These are phyloP conservation scores for Pollenia angustigena DNA, from an alignment of 2,888 invertebrate genomes.

Conservation along the genomic window DNA sequence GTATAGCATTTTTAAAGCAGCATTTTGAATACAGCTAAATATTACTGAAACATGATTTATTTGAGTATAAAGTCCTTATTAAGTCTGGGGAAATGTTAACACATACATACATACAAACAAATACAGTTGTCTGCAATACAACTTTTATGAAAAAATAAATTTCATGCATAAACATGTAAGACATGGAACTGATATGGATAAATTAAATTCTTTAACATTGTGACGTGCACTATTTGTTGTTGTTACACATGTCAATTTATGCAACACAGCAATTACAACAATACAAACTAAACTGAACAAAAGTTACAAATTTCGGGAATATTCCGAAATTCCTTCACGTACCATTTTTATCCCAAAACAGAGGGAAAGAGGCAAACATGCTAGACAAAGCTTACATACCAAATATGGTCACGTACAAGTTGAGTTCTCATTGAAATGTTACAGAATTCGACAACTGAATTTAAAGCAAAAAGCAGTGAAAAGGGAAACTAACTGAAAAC, in stretches of 20 bases:
- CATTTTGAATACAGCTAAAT: too few relatives aligned
- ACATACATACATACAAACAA: background rate
- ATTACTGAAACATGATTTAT: background rate
- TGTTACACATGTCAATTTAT: constrained; percentile 47
- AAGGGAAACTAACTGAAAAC: constrained; percentile 30
- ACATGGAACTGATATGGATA: constrained; percentile 73
- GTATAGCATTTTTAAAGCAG: too few relatives aligned
- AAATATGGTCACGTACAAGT: constrained; percentile 65
- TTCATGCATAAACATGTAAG: constrained; percentile 25
- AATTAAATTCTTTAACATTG: constrained; percentile 68
- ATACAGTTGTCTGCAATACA: background rate
- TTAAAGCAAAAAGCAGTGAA: background rate
- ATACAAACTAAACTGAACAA: background rate
- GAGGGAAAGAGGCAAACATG: constrained; percentile 16
- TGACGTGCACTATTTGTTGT: constrained; percentile 47
- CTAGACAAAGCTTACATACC: constrained; percentile 51
- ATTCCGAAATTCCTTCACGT: constrained; percentile 66
- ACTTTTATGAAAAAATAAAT: constrained; percentile 11
- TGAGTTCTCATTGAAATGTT: constrained; percentile 49
- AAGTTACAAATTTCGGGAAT: constrained; percentile 22
- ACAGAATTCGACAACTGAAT: constrained; percentile 49
- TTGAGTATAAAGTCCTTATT: background rate
- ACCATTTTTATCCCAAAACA: background rate
- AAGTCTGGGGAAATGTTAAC: background rate
- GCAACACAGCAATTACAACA: constrained; percentile 8